phyloP scores from a whole-genome alignment of 2,888 invertebrate genomes.

The Campaea margaritaria region DNA sequence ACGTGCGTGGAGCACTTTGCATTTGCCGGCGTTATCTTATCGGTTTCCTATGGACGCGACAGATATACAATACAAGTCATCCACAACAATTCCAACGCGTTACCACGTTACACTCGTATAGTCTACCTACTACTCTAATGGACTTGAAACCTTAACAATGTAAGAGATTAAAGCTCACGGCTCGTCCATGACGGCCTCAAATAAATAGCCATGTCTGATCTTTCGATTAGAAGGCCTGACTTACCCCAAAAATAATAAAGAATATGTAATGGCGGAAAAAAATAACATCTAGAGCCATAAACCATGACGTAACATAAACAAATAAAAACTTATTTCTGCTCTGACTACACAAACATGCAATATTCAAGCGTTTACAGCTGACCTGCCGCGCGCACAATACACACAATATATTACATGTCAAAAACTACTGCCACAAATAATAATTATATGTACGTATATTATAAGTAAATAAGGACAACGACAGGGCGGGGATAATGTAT shows the following conservation, averaged over 20 bases:
- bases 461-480: constrained; percentile 78
- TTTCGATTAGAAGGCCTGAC: constrained; percentile 66
- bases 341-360: constrained; percentile 79
- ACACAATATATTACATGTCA: constrained; percentile 71
- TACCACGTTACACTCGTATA: constrained; percentile 34
- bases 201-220: constrained; percentile 54
- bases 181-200: constrained; percentile 46
- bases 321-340: constrained; percentile 76
- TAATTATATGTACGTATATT: constrained; percentile 68
- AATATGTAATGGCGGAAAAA: constrained; percentile 64
- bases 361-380: constrained; percentile 73
- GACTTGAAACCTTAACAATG: constrained; percentile 64
- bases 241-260: constrained; percentile 68
- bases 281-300: constrained; percentile 71
- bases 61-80: constrained; percentile 40
- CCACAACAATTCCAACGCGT: constrained; percentile 40
- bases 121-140: constrained; percentile 51
- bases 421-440: constrained; percentile 83
- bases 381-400: constrained; percentile 67
- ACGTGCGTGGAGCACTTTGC: constrained; percentile 31
- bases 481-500: constrained; percentile 68
- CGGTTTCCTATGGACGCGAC: constrained; percentile 55
- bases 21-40: constrained; percentile 51
- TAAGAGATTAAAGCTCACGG: constrained; percentile 64
- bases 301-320: constrained; percentile 77